Percentiles rank a stretch among this genome's conserved stretches.
These are phyloP conservation scores for Camponotus fellah DNA, from an alignment of 2,888 invertebrate genomes.

Conservation along the genomic window DNA sequence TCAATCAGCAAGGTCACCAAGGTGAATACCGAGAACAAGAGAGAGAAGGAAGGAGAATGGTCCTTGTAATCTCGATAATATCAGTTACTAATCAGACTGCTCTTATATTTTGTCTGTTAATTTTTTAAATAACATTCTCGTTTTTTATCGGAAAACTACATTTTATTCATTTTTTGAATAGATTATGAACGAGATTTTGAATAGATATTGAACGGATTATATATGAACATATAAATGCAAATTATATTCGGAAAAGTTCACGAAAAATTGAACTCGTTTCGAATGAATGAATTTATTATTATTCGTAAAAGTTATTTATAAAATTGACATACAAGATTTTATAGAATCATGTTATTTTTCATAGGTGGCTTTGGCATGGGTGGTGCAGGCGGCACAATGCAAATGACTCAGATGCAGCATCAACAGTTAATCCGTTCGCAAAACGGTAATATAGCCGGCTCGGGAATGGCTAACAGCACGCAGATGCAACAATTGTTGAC, in stretches of 20 bases:
- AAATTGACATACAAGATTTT: slow-evolving; percentile 25
- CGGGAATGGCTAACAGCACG: slow-evolving; percentile 82
- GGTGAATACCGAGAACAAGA: slow-evolving; percentile 72
- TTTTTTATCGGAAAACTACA: not conserved
- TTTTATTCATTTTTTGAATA: not conserved
- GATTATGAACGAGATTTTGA: too few relatives aligned
- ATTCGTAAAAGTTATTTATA: slow-evolving; percentile 13
- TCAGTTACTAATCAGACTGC: not conserved
- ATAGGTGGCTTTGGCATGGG: slow-evolving; percentile 85
- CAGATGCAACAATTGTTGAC: slow-evolving; percentile 87
- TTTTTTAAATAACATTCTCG: not conserved
- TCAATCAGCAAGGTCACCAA: slow-evolving; percentile 87
- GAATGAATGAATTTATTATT: not conserved
- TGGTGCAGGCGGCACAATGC: slow-evolving; percentile 84
- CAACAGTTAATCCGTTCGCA: slow-evolving; percentile 86
- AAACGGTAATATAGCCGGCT: slow-evolving; percentile 83
- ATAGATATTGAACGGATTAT: too few relatives aligned
- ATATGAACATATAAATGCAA: slow-evolving; percentile 1
- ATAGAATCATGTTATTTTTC: slow-evolving; percentile 26
- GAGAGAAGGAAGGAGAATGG: not conserved
- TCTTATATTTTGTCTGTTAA: not conserved
- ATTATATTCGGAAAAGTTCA: slow-evolving; percentile 12
- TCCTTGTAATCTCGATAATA: not conserved
- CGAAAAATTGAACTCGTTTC: not conserved
- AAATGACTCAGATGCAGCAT: slow-evolving; percentile 87